A percentile compares a stretch with the other conserved stretches of the same genome.
phyloP scores from a whole-genome alignment of 2,113 vertebrate species.

The Xenopus laevis region DNA sequence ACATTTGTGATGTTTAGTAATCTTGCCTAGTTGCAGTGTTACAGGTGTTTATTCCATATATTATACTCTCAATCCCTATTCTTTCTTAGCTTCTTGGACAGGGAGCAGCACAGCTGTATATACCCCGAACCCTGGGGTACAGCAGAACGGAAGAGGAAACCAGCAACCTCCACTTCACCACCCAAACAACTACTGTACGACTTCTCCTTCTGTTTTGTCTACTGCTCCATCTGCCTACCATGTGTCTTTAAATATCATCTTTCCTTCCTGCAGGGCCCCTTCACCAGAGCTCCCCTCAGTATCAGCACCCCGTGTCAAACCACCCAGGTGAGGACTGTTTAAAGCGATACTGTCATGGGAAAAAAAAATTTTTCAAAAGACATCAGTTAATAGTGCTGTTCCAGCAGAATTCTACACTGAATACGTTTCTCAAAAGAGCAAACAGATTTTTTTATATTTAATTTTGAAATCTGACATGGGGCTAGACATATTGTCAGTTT shows the following conservation, averaged over 20 bases:
- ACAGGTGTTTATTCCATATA: background rate
- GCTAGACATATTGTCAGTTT: no score
- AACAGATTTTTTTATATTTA: no score
- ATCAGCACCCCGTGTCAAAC: conserved; percentile 49
- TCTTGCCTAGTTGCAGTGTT: no score
- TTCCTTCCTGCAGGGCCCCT: conserved; percentile 63
- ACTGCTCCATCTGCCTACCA: background rate
- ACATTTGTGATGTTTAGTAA: no score
- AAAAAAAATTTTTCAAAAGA: no score
- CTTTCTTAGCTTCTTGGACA: conserved; percentile 57
- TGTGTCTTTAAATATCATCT: background rate
- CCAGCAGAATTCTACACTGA: no score
- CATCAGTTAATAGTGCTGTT: no score
- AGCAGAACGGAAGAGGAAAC: conserved; percentile 63
- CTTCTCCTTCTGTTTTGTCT: background rate
- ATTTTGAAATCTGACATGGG: no score
- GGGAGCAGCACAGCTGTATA: conserved; percentile 60
- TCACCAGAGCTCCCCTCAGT: conserved; percentile 65
- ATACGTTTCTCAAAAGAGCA: no score
- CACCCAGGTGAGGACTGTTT: conserved; percentile 44
- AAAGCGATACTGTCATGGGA: no score
- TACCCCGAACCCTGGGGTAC: conserved; percentile 53
- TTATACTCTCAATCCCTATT: background rate
- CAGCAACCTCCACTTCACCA: conserved; percentile 62
- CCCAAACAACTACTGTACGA: conserved; percentile 66